Evolutionary conservation across 2,797 vertebrate genomes (phyloP).

Genomic region (Oreonectes daqikongensis): DNA sequence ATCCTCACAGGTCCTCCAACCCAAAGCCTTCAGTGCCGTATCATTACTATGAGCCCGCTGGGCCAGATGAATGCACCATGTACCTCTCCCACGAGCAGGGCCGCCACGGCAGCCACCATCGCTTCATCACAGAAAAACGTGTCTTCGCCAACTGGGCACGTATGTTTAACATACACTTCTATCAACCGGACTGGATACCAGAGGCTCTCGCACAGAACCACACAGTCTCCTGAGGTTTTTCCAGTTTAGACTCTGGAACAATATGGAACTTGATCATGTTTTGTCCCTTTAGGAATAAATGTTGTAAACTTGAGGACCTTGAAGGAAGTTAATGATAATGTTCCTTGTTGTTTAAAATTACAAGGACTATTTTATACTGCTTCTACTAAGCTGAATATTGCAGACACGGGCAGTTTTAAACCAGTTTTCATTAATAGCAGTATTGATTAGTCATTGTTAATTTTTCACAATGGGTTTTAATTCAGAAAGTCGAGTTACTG

Average conservation of each 20-base stretch:
- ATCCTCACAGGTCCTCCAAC: not conserved
- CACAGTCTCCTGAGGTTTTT: slow-evolving; percentile 62
- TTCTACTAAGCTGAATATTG: not conserved
- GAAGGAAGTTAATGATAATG: not conserved
- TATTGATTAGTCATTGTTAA: not conserved
- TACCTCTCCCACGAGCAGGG: slow-evolving; percentile 91
- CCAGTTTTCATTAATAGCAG: not conserved
- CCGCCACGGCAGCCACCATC: slow-evolving; percentile 87
- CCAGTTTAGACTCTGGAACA: not conserved
- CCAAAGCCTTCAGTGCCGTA: slow-evolving; percentile 85
- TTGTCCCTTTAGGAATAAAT: not conserved
- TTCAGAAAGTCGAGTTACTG: slow-evolving; percentile 2
- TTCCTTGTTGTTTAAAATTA: not conserved
- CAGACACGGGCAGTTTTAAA: not conserved
- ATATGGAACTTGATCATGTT: not conserved
- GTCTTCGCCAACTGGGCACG: slow-evolving; percentile 93
- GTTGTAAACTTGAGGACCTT: not conserved
- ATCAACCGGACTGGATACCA: slow-evolving; percentile 89
- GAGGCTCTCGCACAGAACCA: slow-evolving; percentile 62
- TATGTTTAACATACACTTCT: slow-evolving; percentile 86
- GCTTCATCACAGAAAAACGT: slow-evolving; percentile 92
- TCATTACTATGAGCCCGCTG: slow-evolving; percentile 92
- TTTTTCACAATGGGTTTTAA: not conserved
- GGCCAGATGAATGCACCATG: slow-evolving; percentile 90
- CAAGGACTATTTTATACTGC: not conserved